Evolutionary conservation across 2,888 invertebrate genomes (phyloP), one percentile per base, ranked within the genome.

Genomic region (Tryphoninae sp.): DNA sequence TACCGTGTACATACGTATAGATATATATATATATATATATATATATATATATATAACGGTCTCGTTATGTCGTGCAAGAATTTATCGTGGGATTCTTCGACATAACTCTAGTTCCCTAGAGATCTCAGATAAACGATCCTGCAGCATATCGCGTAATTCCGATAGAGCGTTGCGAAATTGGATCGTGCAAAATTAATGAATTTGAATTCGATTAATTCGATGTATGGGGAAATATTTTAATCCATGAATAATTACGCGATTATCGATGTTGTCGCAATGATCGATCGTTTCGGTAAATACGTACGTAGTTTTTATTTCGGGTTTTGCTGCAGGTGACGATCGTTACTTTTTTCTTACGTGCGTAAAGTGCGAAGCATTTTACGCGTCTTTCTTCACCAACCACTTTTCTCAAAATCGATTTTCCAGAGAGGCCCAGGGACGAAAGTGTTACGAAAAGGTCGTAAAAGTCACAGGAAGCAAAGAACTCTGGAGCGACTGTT

Each of bases 231-330:
- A 45, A 45, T 45, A 45, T 33, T 33, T 33, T 6, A 33, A 6
- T 33, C 6, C 0, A 45, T 45, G 45, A 55, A 55, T 19, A 16
- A 55, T 22, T 55, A 51, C 51, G 67, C 9, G 26, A 40, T 71
- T 59, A 53, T 73, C 78, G 73, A 73, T 78, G 42, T 73, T 19
- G 13, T 61, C n/a, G 53, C 53, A 42, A 67, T 26, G 62, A 73
- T 78, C 67, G 73, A 68, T 78, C 26, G 22, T 8, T 49, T 40
- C 23, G 58, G 23, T 26, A 16, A 23, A 40, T 22, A 22, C 2
- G 11, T 51, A 4, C 40, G n/a, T 42, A 3, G 61, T n/a, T 13
- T 42, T 49, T 65, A 67, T 73, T 73, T 65, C 23, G 45, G 61
- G 59, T 62, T 65, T 59, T 26, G 42, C 19, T 19, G 9, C 55